Percentiles rank a stretch among this genome's conserved stretches.
These are phyloP conservation scores for Cryptus viduatorius DNA, from an alignment of 2,888 invertebrate genomes.

Conservation along the genomic window DNA sequence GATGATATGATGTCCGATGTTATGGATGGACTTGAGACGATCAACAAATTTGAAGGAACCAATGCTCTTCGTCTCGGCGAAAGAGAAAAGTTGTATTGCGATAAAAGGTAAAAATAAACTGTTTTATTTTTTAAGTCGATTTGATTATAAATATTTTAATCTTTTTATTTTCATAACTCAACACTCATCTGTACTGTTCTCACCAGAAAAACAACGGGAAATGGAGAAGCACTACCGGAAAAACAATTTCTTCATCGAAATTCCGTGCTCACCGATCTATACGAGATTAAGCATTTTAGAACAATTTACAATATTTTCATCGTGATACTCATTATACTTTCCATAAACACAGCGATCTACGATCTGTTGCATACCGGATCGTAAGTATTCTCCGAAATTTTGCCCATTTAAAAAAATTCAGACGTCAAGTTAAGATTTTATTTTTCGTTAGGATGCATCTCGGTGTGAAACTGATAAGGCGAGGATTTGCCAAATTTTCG, in stretches of 20 bases:
- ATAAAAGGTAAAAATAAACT: conserved; percentile 54
- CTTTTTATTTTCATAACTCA: not conserved
- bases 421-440: not conserved
- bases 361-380: conserved; percentile 91
- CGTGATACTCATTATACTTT: conserved; percentile 90
- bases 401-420: conserved; percentile 6
- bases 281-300: conserved; percentile 91
- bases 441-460: conserved; percentile 85
- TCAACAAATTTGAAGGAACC: conserved; percentile 41
- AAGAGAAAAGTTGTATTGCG: conserved; percentile 58
- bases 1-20: conserved; percentile 74
- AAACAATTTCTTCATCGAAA: conserved; percentile 91
- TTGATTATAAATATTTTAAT: conserved; percentile 10
- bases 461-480: conserved; percentile 87
- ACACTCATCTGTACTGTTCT: not conserved
- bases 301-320: conserved; percentile 95
- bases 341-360: conserved; percentile 90
- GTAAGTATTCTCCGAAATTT: conserved; percentile 86
- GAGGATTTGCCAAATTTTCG: conserved; percentile 88
- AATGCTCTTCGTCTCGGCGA: conserved; percentile 38
- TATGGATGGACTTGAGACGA: conserved; percentile 62
- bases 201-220: conserved; percentile 69
- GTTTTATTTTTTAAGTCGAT: not conserved
- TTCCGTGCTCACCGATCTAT: conserved; percentile 92
- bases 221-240: conserved; percentile 84